These are phyloP conservation scores for Diabrotica undecimpunctata DNA, from an alignment of 1,140 invertebrate species.

Conservation along the genomic window DNA sequence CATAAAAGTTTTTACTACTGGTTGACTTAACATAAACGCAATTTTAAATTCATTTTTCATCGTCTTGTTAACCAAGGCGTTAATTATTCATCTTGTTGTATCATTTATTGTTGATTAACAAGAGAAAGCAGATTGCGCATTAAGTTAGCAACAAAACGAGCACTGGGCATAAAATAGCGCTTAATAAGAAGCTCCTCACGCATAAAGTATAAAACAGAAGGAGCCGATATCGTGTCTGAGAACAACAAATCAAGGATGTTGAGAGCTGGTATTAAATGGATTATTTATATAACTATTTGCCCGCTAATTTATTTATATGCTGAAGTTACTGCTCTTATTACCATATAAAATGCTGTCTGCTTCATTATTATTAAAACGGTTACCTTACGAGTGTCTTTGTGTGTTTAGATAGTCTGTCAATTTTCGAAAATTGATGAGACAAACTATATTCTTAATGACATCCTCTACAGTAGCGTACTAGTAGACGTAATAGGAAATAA, in stretches of 20 bases:
- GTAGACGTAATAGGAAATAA: no score
- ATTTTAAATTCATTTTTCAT: no score
- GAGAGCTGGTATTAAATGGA: slow-evolving; percentile 30
- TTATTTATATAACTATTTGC: slow-evolving; percentile 33
- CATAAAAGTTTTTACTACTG: no score
- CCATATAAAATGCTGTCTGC: slow-evolving; percentile 29
- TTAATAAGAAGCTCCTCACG: slow-evolving; percentile 28
- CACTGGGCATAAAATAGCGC: slow-evolving; percentile 11
- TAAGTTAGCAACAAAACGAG: background rate
- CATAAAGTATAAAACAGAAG: slow-evolving; percentile 31
- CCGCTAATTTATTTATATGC: slow-evolving; percentile 31
- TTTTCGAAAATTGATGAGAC: no score
- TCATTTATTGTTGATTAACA: no score
- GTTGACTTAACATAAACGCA: no score
- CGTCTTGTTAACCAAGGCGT: no score
- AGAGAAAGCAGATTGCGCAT: no score
- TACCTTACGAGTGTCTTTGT: background rate
- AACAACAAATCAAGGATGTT: slow-evolving; percentile 31
- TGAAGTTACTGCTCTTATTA: slow-evolving; percentile 30
- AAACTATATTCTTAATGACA: no score
- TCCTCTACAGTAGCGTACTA: no score
- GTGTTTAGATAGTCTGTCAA: background rate
- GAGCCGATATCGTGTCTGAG: slow-evolving; percentile 31
- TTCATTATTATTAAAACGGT: background rate
- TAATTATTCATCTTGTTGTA: no score